Percentiles rank a stretch among this genome's conserved stretches.
Evolutionary conservation across 2,113 vertebrate species (phyloP).

Genomic region (Saguinus imperator): DNA sequence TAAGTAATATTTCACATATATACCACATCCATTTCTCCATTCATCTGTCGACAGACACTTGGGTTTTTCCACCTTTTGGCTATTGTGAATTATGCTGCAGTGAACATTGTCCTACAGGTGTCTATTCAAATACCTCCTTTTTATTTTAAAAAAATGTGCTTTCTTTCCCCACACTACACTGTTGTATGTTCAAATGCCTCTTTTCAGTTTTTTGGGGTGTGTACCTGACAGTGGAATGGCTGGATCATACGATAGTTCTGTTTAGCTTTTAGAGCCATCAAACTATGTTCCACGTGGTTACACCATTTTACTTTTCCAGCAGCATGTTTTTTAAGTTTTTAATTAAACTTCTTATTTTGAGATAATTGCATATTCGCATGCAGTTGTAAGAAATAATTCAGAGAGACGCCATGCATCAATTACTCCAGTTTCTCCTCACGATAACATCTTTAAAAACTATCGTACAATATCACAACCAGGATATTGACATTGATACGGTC

Average conservation of each 20-base stretch:
- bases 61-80: neutral
- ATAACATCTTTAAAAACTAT: neutral
- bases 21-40: neutral
- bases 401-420: neutral
- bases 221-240: neutral
- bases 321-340: neutral
- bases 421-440: neutral
- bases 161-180: too few relatives aligned
- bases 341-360: neutral
- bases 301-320: neutral
- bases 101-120: fast-evolving
- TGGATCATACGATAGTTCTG: neutral
- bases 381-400: neutral
- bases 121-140: neutral
- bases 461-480: neutral
- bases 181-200: neutral
- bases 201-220: neutral
- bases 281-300: neutral
- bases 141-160: neutral
- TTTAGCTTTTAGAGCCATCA: neutral
- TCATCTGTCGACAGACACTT: fast-evolving
- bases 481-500: neutral
- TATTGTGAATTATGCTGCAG: neutral
- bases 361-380: neutral
- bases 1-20: neutral